Conservation (phyloP, 37 sponge, comb jelly and placozoan species). For the Spongilla lacustris region DNA sequence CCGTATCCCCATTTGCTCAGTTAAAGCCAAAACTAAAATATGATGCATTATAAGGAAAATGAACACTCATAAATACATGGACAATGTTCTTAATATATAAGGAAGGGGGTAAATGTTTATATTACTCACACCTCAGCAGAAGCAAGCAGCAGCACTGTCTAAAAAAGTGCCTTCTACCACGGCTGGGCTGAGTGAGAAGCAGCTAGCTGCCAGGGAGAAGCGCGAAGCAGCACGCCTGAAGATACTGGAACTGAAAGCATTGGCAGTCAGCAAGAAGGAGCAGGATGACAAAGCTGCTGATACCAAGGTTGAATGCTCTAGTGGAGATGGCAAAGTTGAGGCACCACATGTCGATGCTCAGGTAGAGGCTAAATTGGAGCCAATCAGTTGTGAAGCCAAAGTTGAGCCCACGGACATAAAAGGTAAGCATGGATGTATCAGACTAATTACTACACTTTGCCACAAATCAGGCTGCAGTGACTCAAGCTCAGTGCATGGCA, state of each 20-base stretch:
- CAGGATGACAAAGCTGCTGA: neutral
- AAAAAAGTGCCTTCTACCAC: neutral
- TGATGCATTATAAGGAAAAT: no score
- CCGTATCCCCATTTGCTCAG: no score
- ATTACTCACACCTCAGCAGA: neutral
- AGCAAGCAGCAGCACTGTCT: neutral
- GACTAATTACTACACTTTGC: neutral
- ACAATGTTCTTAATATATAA: no score
- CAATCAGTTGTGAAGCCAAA: neutral
- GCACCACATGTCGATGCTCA: no score
- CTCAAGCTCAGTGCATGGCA: neutral
- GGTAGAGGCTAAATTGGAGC: no score
- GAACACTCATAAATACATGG: no score
- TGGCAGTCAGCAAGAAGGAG: neutral
- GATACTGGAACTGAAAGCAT: slow-evolving; percentile 49
- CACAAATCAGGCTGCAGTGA: neutral
- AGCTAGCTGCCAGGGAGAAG: slow-evolving; percentile 63
- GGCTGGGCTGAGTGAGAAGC: slow-evolving; percentile 10
- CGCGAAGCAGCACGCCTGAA: slow-evolving; percentile 33
- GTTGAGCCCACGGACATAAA: neutral
- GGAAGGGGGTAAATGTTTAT: neutral
- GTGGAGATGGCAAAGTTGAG: no score
- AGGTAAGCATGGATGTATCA: neutral
- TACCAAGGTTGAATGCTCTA: neutral
- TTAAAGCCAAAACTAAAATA: no score